Conservation (phyloP, 2,797 vertebrate genomes). For the Spinibarbus caldwelli region DNA sequence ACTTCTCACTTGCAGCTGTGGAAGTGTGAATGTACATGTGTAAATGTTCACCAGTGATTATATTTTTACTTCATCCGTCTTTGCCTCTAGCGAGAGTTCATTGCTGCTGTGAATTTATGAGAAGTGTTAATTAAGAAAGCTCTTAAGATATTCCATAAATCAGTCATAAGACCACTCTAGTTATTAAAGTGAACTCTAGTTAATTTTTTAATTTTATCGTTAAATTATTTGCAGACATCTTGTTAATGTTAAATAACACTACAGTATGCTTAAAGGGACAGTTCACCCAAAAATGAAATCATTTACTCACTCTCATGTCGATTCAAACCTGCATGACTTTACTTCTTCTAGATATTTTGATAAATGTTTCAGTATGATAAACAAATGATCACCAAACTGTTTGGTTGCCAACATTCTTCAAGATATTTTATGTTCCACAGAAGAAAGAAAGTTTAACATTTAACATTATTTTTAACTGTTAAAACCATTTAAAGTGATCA, state of each 20-base stretch:
- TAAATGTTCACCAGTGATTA: conserved; percentile 20
- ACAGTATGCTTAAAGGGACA: background rate
- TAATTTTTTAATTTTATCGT: background rate
- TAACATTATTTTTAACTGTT: background rate
- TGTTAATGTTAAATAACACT: background rate
- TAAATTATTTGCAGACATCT: background rate
- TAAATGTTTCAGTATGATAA: too few relatives aligned
- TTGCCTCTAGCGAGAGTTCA: background rate
- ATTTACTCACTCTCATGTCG: background rate
- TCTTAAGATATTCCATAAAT: conserved; percentile 4
- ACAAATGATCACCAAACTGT: too few relatives aligned
- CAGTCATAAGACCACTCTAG: background rate
- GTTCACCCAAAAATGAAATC: background rate
- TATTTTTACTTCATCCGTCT: background rate
- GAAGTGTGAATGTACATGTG: conserved; percentile 34
- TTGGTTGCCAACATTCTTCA: background rate
- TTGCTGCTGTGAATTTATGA: conserved; percentile 18
- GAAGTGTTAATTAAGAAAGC: conserved; percentile 20
- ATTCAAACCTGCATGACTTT: too few relatives aligned
- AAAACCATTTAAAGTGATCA: background rate
- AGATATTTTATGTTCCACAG: background rate
- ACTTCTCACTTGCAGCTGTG: background rate
- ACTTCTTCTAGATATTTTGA: too few relatives aligned
- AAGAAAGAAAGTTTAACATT: background rate
- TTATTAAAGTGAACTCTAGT: background rate